Evolutionary conservation across 2,888 invertebrate species (phyloP).

Genomic region (Scaptomyza reducta): DNA sequence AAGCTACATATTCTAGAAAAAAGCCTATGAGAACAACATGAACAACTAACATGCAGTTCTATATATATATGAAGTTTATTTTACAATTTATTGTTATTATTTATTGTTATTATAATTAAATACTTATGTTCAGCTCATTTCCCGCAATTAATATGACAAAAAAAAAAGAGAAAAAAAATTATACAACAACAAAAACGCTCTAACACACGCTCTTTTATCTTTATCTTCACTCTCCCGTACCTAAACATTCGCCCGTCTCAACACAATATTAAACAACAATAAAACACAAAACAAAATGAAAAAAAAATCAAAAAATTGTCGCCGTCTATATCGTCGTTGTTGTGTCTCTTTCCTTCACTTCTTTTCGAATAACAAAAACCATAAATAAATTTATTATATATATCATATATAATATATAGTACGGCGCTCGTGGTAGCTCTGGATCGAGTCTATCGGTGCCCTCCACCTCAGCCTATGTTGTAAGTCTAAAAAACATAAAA

Average conservation of each 20-base stretch:
- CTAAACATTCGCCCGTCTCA: conserved; percentile 47
- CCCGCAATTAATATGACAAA: conserved; percentile 48
- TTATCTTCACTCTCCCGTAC: conserved; percentile 65
- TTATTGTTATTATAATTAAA: conserved; percentile 24
- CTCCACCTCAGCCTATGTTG: conserved; percentile 89
- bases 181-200: conserved; percentile 58
- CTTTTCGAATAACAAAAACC: conserved; percentile 12
- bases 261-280: conserved; percentile 37
- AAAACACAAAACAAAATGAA: conserved; percentile 21
- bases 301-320: conserved; percentile 32
- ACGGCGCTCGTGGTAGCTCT: conserved; percentile 87
- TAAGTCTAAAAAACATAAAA: conserved; percentile 86
- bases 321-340: conserved; percentile 44
- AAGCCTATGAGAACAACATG: conserved; percentile 51
- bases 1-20: conserved; percentile 24
- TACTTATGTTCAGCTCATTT: conserved; percentile 67
- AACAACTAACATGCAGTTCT: conserved; percentile 66
- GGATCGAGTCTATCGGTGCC: conserved; percentile 94
- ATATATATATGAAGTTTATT: conserved; percentile 23
- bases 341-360: conserved; percentile 41
- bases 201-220: conserved; percentile 73
- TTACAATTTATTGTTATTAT: conserved; percentile 20
- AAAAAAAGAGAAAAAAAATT: conserved; percentile 12
- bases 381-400: conserved; percentile 4
- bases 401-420: conserved; percentile 48